These are phyloP conservation scores for Psophia crepitans DNA, from an alignment of 2,113 vertebrate genomes.

Conservation along the genomic window DNA sequence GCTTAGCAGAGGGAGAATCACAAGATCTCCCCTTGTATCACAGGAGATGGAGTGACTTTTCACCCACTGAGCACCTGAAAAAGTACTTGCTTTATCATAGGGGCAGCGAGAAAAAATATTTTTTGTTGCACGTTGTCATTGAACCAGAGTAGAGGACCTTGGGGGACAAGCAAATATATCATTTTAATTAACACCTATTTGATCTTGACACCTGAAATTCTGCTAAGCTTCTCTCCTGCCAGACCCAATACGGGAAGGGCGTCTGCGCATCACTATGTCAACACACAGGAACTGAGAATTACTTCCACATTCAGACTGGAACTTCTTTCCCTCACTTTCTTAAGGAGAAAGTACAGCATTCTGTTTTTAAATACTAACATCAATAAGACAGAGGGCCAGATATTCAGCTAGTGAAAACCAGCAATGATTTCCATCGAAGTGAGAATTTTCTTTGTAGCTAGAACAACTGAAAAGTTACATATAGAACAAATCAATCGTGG, in stretches of 20 bases:
- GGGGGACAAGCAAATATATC: not conserved
- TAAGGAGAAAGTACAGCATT: not conserved
- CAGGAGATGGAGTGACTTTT: not conserved
- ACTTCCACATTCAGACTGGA: not conserved
- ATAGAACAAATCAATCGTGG: not conserved
- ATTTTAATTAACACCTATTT: constrained; percentile 19
- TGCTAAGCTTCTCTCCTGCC: not conserved
- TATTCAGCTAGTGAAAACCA: not conserved
- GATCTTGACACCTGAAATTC: not conserved
- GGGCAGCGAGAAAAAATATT: not conserved
- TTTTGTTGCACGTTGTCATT: not conserved
- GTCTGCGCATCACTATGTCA: not conserved
- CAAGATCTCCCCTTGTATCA: not conserved
- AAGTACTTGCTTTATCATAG: not conserved
- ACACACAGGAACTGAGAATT: not conserved
- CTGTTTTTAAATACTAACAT: not conserved
- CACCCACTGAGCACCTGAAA: not conserved
- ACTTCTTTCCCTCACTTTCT: not conserved
- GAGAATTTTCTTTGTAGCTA: not conserved
- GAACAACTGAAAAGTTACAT: not conserved
- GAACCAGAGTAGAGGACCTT: not conserved
- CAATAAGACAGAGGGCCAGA: not conserved
- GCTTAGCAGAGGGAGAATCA: not conserved
- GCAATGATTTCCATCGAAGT: not conserved
- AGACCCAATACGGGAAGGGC: not conserved